Conservation (phyloP, 2,888 invertebrate species). For the Aleiodes alternator region DNA sequence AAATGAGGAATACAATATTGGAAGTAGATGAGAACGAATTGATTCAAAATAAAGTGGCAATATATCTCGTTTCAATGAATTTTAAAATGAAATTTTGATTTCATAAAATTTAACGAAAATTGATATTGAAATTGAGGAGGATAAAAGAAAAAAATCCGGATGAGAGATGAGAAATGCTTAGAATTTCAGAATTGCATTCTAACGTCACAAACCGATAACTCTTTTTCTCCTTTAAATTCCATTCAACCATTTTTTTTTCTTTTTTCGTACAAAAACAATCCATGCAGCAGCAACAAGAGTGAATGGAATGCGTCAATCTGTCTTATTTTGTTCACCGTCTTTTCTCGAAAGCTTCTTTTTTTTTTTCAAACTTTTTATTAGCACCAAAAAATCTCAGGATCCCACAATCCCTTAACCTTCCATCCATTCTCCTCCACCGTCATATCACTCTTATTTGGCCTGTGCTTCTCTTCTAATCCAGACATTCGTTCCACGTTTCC, state of each 20-base stretch:
- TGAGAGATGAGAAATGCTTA: too few relatives aligned
- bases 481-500: conserved; percentile 62
- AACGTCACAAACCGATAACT: too few relatives aligned
- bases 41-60: too few relatives aligned
- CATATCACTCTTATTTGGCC: conserved; percentile 51
- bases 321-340: neutral
- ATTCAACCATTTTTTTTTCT: neutral
- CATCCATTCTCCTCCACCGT: conserved; percentile 42
- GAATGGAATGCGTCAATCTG: conserved; percentile 46
- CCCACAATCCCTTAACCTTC: conserved; percentile 51
- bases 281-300: conserved; percentile 4
- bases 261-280: conserved; percentile 7
- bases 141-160: too few relatives aligned
- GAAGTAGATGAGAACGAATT: too few relatives aligned
- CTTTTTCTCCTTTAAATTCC: conserved; percentile 3
- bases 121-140: too few relatives aligned
- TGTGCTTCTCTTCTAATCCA: conserved; percentile 61
- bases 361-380: conserved; percentile 5
- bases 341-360: neutral
- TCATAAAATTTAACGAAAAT: too few relatives aligned
- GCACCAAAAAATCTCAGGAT: conserved; percentile 55
- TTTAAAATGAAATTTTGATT: too few relatives aligned
- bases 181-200: too few relatives aligned
- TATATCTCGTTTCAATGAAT: too few relatives aligned
- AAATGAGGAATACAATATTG: too few relatives aligned